phyloP scores from a whole-genome alignment of 2,113 vertebrate species.

The Accipiter virgatus region DNA sequence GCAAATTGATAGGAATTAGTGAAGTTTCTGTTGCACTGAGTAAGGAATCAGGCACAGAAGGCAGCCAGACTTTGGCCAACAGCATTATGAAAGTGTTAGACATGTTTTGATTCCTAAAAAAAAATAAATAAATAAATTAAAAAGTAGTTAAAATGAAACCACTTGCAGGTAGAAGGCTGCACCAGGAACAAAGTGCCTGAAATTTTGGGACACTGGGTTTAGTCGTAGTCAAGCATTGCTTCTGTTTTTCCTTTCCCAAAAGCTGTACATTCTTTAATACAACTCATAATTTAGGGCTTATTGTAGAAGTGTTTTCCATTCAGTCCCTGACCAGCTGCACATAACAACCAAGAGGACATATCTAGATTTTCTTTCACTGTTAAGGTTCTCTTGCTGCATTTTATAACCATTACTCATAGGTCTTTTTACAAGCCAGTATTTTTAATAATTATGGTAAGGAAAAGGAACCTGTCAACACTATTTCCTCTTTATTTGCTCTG shows the following conservation, averaged over 20 bases:
- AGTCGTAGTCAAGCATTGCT: background rate
- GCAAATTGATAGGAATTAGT: background rate
- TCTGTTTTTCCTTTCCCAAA: background rate
- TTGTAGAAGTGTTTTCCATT: background rate
- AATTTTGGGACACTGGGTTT: background rate
- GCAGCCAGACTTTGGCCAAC: background rate
- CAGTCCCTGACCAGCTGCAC: background rate
- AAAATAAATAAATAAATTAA: background rate
- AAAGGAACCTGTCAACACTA: slow-evolving; percentile 19
- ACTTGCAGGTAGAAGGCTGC: background rate
- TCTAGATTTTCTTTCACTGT: background rate
- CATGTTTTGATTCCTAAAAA: background rate
- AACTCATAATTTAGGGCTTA: background rate
- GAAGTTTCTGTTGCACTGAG: background rate
- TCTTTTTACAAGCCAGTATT: background rate
- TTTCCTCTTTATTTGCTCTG: slow-evolving; percentile 21
- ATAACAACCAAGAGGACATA: background rate
- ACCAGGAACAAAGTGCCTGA: background rate
- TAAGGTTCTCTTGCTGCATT: background rate
- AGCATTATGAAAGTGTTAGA: background rate
- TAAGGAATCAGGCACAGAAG: background rate
- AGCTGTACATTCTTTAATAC: background rate
- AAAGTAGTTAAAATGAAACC: background rate
- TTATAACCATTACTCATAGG: background rate
- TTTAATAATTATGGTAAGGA: slow-evolving; percentile 10